A percentile compares a stretch with the other conserved stretches of the same genome.
These are phyloP conservation scores for Mesorhabditis spiculigera DNA, from an alignment of 2,888 invertebrate species.

Conservation along the genomic window DNA sequence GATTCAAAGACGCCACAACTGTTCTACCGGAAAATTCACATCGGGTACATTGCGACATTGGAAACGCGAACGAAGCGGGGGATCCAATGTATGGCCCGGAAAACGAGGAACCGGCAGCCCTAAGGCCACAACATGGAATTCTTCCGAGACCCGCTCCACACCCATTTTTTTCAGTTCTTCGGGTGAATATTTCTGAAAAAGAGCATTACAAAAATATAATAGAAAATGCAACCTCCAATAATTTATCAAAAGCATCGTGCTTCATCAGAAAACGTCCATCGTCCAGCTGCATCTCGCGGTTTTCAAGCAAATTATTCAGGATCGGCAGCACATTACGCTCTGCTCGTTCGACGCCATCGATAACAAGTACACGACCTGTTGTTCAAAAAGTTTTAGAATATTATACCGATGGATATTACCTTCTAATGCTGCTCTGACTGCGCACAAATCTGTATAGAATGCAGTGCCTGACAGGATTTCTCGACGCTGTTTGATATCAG, in stretches of 20 bases:
- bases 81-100: constrained; percentile 88
- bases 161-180: constrained; percentile 80
- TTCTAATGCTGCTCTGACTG: constrained; percentile 58
- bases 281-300: constrained; percentile 93
- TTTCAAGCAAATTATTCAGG: constrained; percentile 89
- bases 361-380: constrained; percentile 76
- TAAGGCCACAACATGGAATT: constrained; percentile 87
- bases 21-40: constrained; percentile 63
- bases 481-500: constrained; percentile 88
- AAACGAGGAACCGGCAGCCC: constrained; percentile 84
- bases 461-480: constrained; percentile 85
- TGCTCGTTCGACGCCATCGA: constrained; percentile 95
- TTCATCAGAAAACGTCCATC: constrained; percentile 90
- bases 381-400: background rate
- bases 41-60: constrained; percentile 78
- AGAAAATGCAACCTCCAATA: constrained; percentile 70
- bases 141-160: constrained; percentile 83
- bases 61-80: constrained; percentile 82
- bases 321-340: constrained; percentile 94
- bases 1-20: background rate
- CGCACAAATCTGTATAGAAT: constrained; percentile 81
- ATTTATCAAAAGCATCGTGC: constrained; percentile 81
- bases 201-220: background rate
- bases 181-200: constrained; percentile 72
- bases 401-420: background rate